These are phyloP conservation scores for Pipa parva DNA, from an alignment of 2,113 vertebrate species.

Conservation along the genomic window DNA sequence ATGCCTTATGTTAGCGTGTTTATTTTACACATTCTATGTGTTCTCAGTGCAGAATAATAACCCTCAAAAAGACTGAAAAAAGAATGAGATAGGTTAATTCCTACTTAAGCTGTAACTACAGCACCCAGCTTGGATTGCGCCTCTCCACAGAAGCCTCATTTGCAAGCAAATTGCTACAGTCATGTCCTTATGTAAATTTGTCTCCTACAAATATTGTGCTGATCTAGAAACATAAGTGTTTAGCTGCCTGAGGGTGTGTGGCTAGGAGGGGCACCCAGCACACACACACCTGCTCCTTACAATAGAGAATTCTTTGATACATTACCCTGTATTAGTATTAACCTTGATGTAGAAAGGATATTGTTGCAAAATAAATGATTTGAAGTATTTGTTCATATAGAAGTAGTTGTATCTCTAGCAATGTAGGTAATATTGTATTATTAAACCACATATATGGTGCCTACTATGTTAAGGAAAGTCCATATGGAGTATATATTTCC, in stretches of 20 bases:
- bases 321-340: neutral
- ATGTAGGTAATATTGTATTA: no score
- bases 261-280: neutral
- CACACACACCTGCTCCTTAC: constrained; percentile 23
- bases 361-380: neutral
- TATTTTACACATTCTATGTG: neutral
- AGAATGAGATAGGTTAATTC: neutral
- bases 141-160: constrained; percentile 21
- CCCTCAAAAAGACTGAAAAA: neutral
- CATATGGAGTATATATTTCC: no score
- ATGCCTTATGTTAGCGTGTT: neutral
- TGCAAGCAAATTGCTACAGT: constrained; percentile 39
- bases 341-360: constrained; percentile 9
- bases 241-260: constrained; percentile 20
- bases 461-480: no score
- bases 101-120: neutral
- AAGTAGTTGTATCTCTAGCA: no score
- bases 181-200: constrained; percentile 33
- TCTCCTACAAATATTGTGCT: constrained; percentile 2
- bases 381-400: no score
- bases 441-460: no score
- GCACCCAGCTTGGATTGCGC: neutral
- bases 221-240: constrained; percentile 33
- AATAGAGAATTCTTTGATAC: neutral
- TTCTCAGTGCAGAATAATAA: neutral